Evolutionary conservation across 2,113 vertebrate genomes (phyloP), one percentile per base, ranked within the genome.

Genomic region (Sterrhoptilus dennistouni): DNA sequence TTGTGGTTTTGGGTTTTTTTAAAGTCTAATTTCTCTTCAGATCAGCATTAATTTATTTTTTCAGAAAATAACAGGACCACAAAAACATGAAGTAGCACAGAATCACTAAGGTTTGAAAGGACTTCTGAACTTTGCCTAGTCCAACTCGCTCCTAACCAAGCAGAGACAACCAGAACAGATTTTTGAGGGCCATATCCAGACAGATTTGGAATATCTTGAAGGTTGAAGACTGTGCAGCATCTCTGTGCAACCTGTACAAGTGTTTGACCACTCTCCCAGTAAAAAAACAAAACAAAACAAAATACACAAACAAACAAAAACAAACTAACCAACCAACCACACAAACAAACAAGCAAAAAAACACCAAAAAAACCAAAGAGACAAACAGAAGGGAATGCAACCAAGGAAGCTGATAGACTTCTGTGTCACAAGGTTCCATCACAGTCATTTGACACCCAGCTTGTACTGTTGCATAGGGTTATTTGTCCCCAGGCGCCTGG

Each of bases 201-300:
- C 33, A 76, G 13, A 13, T 63, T 59, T 68, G 6, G 23, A 84
- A 24, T 16, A 65, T 24, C 12, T 66, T 15, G 2, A 52, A n/a
- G 8, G 16, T 0, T 60, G 45, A 49, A 89, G 18, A 42, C 5
- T 56, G 7, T 19, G 45, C 7, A 54, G 5, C 4, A 2, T 53
- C 18, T 63, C n/a, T 66, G 9, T 33, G 11, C 28, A 83, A 11
- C 10, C 27, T 42, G 6, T 49, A 42, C 10, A 20, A n/a, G 33
- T 33, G 18, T 70, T 31, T 65, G 28, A 44, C 22, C 13, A 59
- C 8, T 0, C 1, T 38, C 33, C 13, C 14, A 85, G 8, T 35
- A 38, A 56, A 63, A 22, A 28, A 33, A 24, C 45, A 47, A 16
- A 53, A 25, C 49, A 11, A 20, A 33, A 33, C 19, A 21, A 54